Conservation (phyloP, 1,140 invertebrate species). For the Prorops nasuta region DNA sequence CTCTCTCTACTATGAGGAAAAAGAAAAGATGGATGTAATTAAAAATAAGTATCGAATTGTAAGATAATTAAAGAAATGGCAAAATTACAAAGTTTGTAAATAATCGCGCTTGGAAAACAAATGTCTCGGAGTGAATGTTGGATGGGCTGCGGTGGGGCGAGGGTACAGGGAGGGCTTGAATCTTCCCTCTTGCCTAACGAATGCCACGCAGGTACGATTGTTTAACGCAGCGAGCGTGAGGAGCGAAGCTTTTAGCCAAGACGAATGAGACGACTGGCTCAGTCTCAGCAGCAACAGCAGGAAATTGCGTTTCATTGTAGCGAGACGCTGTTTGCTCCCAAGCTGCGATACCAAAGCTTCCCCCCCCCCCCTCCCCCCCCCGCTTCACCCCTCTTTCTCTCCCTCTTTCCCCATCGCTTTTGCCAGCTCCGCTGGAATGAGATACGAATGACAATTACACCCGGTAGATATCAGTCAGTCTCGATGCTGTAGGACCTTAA, state of each 20-base stretch:
- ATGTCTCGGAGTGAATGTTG: conserved; percentile 14
- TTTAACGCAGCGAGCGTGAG: conserved; percentile 38
- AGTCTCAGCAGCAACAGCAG: conserved; percentile 30
- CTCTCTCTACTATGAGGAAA: too few relatives aligned
- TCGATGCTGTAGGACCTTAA: conserved; percentile 25
- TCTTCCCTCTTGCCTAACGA: conserved; percentile 30
- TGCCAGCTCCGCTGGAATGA: conserved; percentile 28
- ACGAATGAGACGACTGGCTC: conserved; percentile 38
- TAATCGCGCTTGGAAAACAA: conserved; percentile 14
- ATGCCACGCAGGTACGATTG: conserved; percentile 41
- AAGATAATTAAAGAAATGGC: too few relatives aligned
- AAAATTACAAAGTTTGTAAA: too few relatives aligned
- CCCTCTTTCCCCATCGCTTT: conserved; percentile 15
- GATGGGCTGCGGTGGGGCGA: too few relatives aligned
- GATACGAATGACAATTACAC: conserved; percentile 39
- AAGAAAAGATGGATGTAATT: too few relatives aligned
- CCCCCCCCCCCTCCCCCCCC: conserved; percentile 2
- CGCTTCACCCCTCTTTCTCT: not conserved
- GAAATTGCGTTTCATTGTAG: conserved; percentile 50
- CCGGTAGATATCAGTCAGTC: conserved; percentile 25
- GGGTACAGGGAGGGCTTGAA: conserved; percentile 18
- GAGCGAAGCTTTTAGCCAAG: conserved; percentile 40
- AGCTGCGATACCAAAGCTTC: conserved; percentile 33
- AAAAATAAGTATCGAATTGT: too few relatives aligned
- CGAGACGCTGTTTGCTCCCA: conserved; percentile 42